Evolutionary conservation across 2,888 invertebrate species (phyloP).

Genomic region (Eupeodes luniger): DNA sequence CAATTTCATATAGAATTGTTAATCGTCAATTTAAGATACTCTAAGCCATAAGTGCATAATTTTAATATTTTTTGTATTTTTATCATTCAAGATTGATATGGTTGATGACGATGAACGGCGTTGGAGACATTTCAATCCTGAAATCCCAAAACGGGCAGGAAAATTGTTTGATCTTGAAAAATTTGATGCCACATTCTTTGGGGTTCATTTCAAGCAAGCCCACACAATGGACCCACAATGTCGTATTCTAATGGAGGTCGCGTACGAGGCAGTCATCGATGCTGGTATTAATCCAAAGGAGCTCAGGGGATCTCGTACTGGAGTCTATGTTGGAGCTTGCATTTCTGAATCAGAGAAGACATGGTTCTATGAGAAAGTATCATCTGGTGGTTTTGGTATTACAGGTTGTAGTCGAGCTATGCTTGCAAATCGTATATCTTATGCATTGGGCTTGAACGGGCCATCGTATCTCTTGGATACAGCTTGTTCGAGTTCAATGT

Average conservation of each 20-base stretch:
- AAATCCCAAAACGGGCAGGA: slow-evolving; percentile 90
- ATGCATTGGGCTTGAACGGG: slow-evolving; percentile 93
- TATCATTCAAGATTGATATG: slow-evolving; percentile 89
- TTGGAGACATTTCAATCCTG: slow-evolving; percentile 90
- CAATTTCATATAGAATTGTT: too few species aligned
- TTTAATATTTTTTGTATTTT: background rate
- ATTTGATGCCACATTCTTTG: slow-evolving; percentile 91
- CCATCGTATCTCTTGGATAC: slow-evolving; percentile 96
- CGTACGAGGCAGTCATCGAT: slow-evolving; percentile 92
- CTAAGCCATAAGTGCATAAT: too few species aligned
- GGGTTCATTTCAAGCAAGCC: slow-evolving; percentile 90
- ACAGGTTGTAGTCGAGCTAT: slow-evolving; percentile 93
- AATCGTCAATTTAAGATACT: too few species aligned
- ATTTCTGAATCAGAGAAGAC: slow-evolving; percentile 90
- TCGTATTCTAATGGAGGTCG: slow-evolving; percentile 90
- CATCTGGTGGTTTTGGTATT: slow-evolving; percentile 84
- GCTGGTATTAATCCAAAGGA: slow-evolving; percentile 88
- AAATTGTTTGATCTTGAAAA: slow-evolving; percentile 89
- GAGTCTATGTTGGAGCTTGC: slow-evolving; percentile 90
- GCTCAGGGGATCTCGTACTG: slow-evolving; percentile 88
- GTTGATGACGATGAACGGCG: slow-evolving; percentile 91
- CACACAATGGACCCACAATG: slow-evolving; percentile 92
- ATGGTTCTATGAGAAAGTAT: slow-evolving; percentile 88
- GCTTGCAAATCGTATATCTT: slow-evolving; percentile 96
- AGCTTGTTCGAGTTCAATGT: slow-evolving; percentile 96